phyloP scores from a whole-genome alignment of 1,140 invertebrate genomes.

The Bombus pyrosoma region DNA sequence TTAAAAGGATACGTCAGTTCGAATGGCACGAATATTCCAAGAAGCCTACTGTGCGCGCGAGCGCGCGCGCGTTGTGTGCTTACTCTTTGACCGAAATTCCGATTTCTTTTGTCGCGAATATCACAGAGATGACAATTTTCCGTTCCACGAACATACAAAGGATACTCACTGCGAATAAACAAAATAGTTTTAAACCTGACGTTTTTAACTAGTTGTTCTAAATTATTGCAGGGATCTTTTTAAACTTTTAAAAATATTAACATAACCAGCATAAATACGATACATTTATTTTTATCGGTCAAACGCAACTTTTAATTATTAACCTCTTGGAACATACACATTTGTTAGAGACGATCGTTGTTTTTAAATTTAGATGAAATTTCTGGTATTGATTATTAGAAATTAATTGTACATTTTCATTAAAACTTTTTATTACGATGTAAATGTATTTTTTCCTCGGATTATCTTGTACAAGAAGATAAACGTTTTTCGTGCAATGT shows the following conservation, averaged over 20 bases:
- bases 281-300: no score
- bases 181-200: not conserved
- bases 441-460: not conserved
- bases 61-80: not conserved
- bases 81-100: conserved; percentile 32
- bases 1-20: not conserved
- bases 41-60: not conserved
- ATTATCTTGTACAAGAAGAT: not conserved
- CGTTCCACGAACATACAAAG: not conserved
- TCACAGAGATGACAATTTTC: not conserved
- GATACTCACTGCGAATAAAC: not conserved
- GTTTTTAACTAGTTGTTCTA: no score
- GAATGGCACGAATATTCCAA: not conserved
- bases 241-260: no score
- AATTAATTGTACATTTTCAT: not conserved
- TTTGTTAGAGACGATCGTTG: not conserved
- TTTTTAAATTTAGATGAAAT: not conserved
- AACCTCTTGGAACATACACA: no score
- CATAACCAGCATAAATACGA: no score
- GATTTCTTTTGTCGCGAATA: conserved; percentile 6
- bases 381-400: not conserved
- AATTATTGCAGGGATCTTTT: not conserved
- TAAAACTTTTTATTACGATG: not conserved
- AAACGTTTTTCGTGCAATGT: not conserved
- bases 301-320: no score